phyloP scores from a whole-genome alignment of 1,140 invertebrate species.

The Zaprionus gabonicus region DNA sequence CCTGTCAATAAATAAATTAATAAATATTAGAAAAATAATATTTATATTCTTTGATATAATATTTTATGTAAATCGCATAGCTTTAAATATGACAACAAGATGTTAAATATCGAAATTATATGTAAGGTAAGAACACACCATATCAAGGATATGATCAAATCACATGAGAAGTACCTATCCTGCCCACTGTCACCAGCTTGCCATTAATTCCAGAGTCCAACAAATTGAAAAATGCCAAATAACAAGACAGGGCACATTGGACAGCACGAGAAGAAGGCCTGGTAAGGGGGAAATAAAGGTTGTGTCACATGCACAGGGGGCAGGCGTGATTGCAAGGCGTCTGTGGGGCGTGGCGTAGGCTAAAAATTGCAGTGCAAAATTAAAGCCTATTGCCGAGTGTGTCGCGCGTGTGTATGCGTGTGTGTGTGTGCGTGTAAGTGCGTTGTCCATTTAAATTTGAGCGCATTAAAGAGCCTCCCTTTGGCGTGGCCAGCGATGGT shows the following conservation, averaged over 20 bases:
- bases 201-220: slow-evolving; percentile 26
- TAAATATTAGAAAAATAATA: no score
- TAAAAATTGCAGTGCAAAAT: slow-evolving; percentile 40
- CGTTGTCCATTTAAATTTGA: slow-evolving; percentile 69
- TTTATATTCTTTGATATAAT: no score
- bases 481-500: neutral
- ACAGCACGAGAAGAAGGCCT: neutral
- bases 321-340: slow-evolving; percentile 42
- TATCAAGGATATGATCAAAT: no score
- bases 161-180: neutral
- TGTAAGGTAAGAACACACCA: no score
- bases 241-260: slow-evolving; percentile 41
- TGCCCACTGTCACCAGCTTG: slow-evolving; percentile 16
- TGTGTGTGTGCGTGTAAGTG: slow-evolving; percentile 21
- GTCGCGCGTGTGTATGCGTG: neutral
- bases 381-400: slow-evolving; percentile 55
- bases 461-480: slow-evolving; percentile 59
- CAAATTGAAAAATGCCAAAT: slow-evolving; percentile 69
- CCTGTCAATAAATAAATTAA: no score
- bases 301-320: neutral
- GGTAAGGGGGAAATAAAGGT: no score
- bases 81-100: no score
- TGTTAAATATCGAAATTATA: no score
- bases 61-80: no score
- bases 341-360: slow-evolving; percentile 13